Evolutionary conservation across 1,140 invertebrate species (phyloP), one percentile per base, ranked within the genome.

Genomic region (Phocides pigmalion): DNA sequence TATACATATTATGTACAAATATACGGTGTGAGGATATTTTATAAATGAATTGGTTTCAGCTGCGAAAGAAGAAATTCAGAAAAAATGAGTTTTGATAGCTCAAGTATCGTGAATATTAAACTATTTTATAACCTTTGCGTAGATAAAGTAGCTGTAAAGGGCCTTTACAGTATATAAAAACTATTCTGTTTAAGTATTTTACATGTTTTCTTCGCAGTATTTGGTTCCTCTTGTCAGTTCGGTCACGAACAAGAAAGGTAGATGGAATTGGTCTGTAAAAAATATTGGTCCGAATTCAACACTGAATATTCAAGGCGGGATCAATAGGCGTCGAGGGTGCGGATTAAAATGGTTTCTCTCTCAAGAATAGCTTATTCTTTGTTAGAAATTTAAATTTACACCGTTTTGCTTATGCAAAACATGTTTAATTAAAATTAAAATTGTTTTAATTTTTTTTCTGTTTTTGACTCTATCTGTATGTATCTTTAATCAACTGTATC

Each of bases 201-300:
- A 12, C 11, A 35, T 35, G 32, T 35, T 12, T 32, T n/a, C 32
- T 58, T 66, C 22, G 50, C 25, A 19, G 16, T 35, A 64, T 59
- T 63, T 28, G 20, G 46, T 32, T 20, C 22, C 42, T 20, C 28
- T 71, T 64, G 62, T 41, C 25, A 71, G 54, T 71, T 64, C 44
- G 62, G 61, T 71, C 69, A 71, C 69, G 69, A 62, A 67, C 50
- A 54, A 59, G 64, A 64, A 62, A 64, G 64, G 69, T 61, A 56
- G 64, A 70, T 62, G 64, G 69, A 64, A 71, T 64, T 71, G 69
- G 64, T 62, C 54, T 71, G 69, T 64, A 67, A 67, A 71, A 66
- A 66, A 67, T 71, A 67, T 66, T 70, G 68, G 68, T 63, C 53
- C 56, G 58, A 54, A 46, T 28, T 66, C 58, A 41, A 66, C 59